phyloP scores from a whole-genome alignment of 23 tunicate genomes.

The Halocynthia aurantium region DNA sequence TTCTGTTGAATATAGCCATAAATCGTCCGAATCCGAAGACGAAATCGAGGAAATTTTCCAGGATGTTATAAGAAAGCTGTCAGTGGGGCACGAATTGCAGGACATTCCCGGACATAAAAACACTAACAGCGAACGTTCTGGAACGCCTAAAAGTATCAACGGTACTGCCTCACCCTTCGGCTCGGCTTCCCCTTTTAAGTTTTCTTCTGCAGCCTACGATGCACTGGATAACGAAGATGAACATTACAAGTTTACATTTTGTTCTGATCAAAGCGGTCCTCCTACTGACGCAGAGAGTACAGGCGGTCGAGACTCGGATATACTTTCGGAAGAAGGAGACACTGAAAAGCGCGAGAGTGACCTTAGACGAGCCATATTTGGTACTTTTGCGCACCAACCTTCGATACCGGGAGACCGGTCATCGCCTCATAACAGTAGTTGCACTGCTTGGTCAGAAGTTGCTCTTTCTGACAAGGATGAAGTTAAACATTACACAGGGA shows the following conservation, averaged over 20 bases:
- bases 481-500: too few relatives aligned
- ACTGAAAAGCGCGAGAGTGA: not conserved
- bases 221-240: slow-evolving; percentile 12
- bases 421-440: too few relatives aligned
- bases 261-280: slow-evolving; percentile 18
- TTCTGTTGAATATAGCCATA: not conserved
- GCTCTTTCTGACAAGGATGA: too few relatives aligned
- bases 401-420: too few relatives aligned
- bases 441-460: too few relatives aligned
- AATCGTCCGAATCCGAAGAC: not conserved
- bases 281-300: slow-evolving; percentile 26
- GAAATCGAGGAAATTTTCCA: slow-evolving; percentile 9
- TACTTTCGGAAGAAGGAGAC: slow-evolving; percentile 13
- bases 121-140: not conserved
- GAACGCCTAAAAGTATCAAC: not conserved
- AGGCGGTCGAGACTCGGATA: slow-evolving; percentile 10
- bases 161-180: slow-evolving; percentile 17
- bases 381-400: not conserved
- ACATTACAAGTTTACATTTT: slow-evolving; percentile 14
- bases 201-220: slow-evolving; percentile 11
- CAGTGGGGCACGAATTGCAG: not conserved
- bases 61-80: slow-evolving; percentile 3
- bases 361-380: slow-evolving; percentile 9
- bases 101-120: not conserved
- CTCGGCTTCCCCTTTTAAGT: slow-evolving; percentile 15